Evolutionary conservation across 2,113 vertebrate species (phyloP).

Genomic region (Calidris pugnax): DNA sequence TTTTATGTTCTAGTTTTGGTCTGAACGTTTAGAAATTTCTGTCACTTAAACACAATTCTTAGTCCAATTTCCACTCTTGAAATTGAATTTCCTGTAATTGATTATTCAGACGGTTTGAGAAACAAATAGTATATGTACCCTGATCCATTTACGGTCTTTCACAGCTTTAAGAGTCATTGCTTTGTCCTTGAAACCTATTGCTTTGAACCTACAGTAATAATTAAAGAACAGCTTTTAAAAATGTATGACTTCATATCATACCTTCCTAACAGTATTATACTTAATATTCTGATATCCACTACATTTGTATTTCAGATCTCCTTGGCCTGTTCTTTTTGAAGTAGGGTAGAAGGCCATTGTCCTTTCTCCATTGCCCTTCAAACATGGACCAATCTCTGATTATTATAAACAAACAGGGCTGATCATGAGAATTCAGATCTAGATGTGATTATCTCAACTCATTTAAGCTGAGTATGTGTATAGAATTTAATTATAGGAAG

Average conservation of each 20-base stretch:
- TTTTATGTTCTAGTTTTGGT: not conserved
- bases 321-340: conserved; percentile 17
- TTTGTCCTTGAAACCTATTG: conserved; percentile 60
- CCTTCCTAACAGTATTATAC: conserved; percentile 43
- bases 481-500: not conserved
- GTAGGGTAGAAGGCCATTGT: not conserved
- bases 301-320: conserved; percentile 33
- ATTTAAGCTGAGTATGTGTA: not conserved
- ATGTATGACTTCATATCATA: conserved; percentile 62
- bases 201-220: conserved; percentile 70
- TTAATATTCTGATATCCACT: conserved; percentile 27
- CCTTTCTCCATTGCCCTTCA: not conserved
- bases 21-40: not conserved
- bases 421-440: not conserved
- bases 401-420: not conserved
- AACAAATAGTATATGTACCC: not conserved
- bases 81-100: conserved; percentile 21
- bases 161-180: not conserved
- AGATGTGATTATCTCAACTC: not conserved
- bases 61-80: not conserved
- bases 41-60: not conserved
- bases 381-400: not conserved
- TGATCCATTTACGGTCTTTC: conserved; percentile 15
- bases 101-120: conserved; percentile 28
- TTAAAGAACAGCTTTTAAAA: conserved; percentile 71